Evolutionary conservation across 53 echinoderm and acorn worm species (phyloP).

Genomic region (Astropecten irregularis): DNA sequence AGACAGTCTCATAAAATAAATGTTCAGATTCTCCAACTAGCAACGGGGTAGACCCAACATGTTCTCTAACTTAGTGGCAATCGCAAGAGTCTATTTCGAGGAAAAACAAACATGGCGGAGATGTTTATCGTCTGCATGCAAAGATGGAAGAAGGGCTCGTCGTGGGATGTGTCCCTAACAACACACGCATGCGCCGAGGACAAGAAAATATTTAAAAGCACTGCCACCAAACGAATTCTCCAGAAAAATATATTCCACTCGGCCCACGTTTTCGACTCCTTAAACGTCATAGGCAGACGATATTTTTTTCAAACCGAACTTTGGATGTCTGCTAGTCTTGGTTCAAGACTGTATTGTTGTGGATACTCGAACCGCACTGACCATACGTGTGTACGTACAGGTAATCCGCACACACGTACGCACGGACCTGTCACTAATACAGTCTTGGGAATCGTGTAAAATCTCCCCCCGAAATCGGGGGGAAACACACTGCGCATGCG

Average conservation of each 20-base stretch:
- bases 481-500: too few species aligned
- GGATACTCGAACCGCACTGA: too few species aligned
- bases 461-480: too few species aligned
- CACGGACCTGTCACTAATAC: too few species aligned
- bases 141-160: neutral
- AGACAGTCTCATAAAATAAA: neutral
- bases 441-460: too few species aligned
- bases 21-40: neutral
- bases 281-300: neutral
- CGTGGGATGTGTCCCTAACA: constrained; percentile 5
- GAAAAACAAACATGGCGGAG: neutral
- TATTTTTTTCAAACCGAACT: neutral
- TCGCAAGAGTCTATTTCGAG: neutral
- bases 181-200: too few species aligned
- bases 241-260: neutral
- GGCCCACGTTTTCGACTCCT: neutral
- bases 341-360: too few species aligned
- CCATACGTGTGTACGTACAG: too few species aligned
- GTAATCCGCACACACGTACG: too few species aligned
- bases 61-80: neutral
- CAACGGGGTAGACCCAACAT: neutral
- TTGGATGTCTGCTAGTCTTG: neutral
- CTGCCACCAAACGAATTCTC: neutral
- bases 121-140: neutral
- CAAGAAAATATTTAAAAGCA: too few species aligned